phyloP scores from a whole-genome alignment of 1,140 invertebrate species.

The Zaprionus camerounensis region DNA sequence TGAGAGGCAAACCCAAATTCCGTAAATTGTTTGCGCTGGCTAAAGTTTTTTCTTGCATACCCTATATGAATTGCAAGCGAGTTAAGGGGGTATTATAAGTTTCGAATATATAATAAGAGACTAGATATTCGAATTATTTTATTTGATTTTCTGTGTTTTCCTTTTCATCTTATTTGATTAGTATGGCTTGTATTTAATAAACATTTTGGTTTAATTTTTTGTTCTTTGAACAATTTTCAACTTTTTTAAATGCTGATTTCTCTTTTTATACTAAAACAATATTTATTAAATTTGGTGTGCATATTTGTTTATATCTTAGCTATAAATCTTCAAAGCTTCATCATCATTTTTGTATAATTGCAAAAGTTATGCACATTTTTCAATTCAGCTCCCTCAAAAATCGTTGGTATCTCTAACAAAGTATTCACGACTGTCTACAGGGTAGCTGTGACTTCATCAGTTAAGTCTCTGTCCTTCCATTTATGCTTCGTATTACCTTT shows the following conservation, averaged over 20 bases:
- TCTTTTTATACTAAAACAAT: background rate
- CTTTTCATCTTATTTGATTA: background rate
- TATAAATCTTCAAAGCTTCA: background rate
- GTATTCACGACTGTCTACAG: background rate
- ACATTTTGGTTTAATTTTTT: background rate
- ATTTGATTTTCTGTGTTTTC: background rate
- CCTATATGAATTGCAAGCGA: background rate
- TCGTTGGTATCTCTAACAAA: background rate
- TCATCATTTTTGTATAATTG: background rate
- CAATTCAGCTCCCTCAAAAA: background rate
- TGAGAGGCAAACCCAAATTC: slow-evolving; percentile 73
- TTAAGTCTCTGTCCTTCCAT: background rate
- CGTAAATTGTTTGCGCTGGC: slow-evolving; percentile 66
- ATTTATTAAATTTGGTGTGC: background rate
- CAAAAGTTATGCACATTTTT: background rate
- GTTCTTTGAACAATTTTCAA: background rate
- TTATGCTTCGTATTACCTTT: slow-evolving; percentile 15
- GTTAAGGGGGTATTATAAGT: background rate
- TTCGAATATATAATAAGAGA: background rate
- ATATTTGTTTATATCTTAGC: background rate
- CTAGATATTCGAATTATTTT: background rate
- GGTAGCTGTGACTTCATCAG: background rate
- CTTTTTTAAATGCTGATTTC: background rate
- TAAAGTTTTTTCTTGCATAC: slow-evolving; percentile 40
- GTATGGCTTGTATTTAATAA: no score